Evolutionary conservation across 2,797 vertebrate genomes (phyloP).

Genomic region (Enteromius treurensis): DNA sequence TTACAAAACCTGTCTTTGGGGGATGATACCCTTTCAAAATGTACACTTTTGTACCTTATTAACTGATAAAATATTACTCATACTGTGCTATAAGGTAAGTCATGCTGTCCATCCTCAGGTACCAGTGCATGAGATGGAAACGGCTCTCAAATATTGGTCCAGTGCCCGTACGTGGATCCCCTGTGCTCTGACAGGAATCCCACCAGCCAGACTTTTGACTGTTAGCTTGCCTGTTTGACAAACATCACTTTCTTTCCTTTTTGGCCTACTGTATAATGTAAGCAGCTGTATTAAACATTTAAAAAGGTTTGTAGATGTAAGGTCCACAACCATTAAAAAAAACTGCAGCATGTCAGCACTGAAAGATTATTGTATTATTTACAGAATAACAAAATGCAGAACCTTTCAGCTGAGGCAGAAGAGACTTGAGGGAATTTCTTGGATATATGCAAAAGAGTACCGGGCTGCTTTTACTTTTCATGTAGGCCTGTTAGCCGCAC

Average conservation of each 20-base stretch:
- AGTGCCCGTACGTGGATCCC: not conserved
- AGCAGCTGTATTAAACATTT: slow-evolving; percentile 6
- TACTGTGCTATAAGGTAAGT: not conserved
- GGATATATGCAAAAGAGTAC: not conserved
- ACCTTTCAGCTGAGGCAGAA: not conserved
- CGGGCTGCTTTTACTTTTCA: not conserved
- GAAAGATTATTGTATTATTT: slow-evolving; percentile 32
- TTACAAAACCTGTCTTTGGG: not conserved
- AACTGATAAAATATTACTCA: not conserved
- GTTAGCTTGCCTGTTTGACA: not conserved
- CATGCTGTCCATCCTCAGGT: not conserved
- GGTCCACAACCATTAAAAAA: not conserved
- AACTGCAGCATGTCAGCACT: not conserved
- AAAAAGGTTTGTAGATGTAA: slow-evolving; percentile 1
- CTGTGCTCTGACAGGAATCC: slow-evolving; percentile 38
- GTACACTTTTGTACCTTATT: not conserved
- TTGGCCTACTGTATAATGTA: not conserved
- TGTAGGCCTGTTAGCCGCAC: not conserved
- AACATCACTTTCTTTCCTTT: not conserved
- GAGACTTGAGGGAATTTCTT: not conserved
- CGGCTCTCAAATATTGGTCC: not conserved
- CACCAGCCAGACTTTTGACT: not conserved
- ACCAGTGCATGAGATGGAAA: not conserved
- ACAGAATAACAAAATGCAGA: not conserved
- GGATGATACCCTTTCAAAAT: not conserved